Percentiles rank a stretch among this genome's conserved stretches.
Conservation (phyloP, 2,888 invertebrate genomes). For the Drosophila flavopinicola region DNA sequence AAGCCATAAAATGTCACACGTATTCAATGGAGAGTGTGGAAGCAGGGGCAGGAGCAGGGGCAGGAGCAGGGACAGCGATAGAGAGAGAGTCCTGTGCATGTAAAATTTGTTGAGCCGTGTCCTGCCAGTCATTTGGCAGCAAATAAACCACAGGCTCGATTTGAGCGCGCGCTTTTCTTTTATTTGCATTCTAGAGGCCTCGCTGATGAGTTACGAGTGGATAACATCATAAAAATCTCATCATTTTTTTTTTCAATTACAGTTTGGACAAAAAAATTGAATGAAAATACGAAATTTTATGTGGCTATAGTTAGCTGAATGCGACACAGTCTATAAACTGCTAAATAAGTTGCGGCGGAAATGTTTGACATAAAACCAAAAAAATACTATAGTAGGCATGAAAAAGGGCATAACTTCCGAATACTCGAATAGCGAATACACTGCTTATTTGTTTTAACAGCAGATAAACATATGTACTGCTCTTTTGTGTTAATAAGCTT, state of each 20-base stretch:
- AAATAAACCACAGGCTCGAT: slow-evolving; percentile 66
- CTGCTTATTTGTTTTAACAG: too few relatives aligned
- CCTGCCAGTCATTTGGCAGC: slow-evolving; percentile 38
- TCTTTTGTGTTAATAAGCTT: too few relatives aligned
- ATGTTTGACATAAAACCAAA: slow-evolving; percentile 9
- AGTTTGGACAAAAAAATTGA: slow-evolving; percentile 30
- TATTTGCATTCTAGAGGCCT: slow-evolving; percentile 51
- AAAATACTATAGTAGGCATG: background rate
- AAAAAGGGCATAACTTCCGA: too few relatives aligned
- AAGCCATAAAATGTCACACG: slow-evolving; percentile 63
- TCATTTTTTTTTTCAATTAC: slow-evolving; percentile 69
- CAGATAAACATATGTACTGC: too few relatives aligned
- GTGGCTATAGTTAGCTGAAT: slow-evolving; percentile 55
- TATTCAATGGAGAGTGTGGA: slow-evolving; percentile 29
- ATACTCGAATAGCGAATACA: too few relatives aligned
- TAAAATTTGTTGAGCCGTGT: slow-evolving; percentile 38
- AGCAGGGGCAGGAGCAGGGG: background rate
- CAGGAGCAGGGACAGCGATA: background rate
- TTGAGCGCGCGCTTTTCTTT: slow-evolving; percentile 38
- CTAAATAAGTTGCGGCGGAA: slow-evolving; percentile 49
- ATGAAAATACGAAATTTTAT: slow-evolving; percentile 23
- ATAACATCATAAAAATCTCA: slow-evolving; percentile 74
- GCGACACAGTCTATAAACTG: slow-evolving; percentile 61
- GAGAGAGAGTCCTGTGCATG: slow-evolving; percentile 28
- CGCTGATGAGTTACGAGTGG: slow-evolving; percentile 58